phyloP scores from a whole-genome alignment of 2,888 invertebrate species.

The Noctua janthe region DNA sequence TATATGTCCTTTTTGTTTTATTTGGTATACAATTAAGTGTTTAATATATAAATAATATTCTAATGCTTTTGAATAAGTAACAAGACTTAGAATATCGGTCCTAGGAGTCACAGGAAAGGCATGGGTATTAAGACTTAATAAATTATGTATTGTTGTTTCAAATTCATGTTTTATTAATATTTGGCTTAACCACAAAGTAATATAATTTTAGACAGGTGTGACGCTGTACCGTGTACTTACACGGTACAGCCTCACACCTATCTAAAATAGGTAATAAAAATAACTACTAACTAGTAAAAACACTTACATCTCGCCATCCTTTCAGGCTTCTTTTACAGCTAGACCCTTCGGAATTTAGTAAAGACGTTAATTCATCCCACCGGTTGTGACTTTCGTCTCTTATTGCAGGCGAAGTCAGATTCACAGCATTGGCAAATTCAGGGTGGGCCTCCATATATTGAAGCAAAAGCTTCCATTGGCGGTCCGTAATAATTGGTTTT shows the following conservation, averaged over 20 bases:
- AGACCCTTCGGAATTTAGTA: constrained; percentile 2
- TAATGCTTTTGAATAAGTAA: too few relatives aligned
- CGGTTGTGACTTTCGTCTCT: constrained; percentile 10
- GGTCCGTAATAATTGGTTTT: constrained; percentile 19
- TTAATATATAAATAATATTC: too few relatives aligned
- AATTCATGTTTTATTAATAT: not conserved
- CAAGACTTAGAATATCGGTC: not conserved
- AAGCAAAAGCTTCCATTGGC: constrained; percentile 32
- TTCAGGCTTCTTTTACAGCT: constrained; percentile 10
- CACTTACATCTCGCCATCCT: constrained; percentile 29
- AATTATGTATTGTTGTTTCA: not conserved
- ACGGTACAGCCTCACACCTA: too few relatives aligned
- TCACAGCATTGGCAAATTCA: constrained; percentile 28
- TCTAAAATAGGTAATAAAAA: constrained; percentile 9
- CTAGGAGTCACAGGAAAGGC: not conserved
- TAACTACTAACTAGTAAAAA: not conserved
- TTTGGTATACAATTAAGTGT: too few relatives aligned
- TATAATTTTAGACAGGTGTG: not conserved
- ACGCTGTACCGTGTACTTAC: not conserved
- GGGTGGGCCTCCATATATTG: constrained; percentile 28
- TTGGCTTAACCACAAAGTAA: not conserved
- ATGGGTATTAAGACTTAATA: too few relatives aligned
- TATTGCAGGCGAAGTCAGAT: constrained; percentile 1
- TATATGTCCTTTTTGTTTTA: too few relatives aligned
- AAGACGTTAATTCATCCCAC: constrained; percentile 20